Evolutionary conservation across 2,888 invertebrate genomes (phyloP), one percentile per base, ranked within the genome.

Genomic region (Erebia palarica): DNA sequence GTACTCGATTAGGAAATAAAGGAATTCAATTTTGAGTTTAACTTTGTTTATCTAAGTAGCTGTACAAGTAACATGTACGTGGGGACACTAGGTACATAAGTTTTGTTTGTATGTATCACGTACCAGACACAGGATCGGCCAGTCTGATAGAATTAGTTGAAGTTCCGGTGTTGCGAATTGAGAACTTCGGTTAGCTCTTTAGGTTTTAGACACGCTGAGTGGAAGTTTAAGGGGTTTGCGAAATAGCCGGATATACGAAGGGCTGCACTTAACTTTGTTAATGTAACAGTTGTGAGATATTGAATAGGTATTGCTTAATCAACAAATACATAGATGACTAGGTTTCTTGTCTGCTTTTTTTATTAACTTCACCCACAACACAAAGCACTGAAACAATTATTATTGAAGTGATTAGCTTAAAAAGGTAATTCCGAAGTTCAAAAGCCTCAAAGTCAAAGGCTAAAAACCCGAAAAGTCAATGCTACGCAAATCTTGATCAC

Each of bases 121-220:
- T 65, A 49, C 59, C 65, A 73, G 65, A 68, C 67, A 65, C 27
- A 51, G 53, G 65, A 59, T 51, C 57, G 70, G 67, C 65, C 68
- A 61, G 72, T 73, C 72, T 70, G 68, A 73, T 73, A 65, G 67
- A 66, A 72, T 72, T 72, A 72, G 70, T 70, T 70, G 57, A 44
- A 53, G 16, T 49, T 55, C 63, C 63, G 27, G 70, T 53, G 70
- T 72, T 65, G 58, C 57, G 55, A 65, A 65, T 47, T 66, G 65
- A 57, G 57, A 58, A 57, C 57, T 66, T 66, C 65, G 65, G 47
- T 66, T 66, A 66, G 65, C 65, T 66, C 60, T 51, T 70, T 66
- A 65, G 72, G 47, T 68, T 68, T 74, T 65, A 68, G 61, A 66
- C 71, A 63, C 65, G 73, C 44, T 61, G 60, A 55, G 27, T 55